A percentile compares a stretch with the other conserved stretches of the same genome.
These are phyloP conservation scores for Paramormyrops hopkinsi DNA, from an alignment of 2,797 vertebrate species.

Conservation along the genomic window DNA sequence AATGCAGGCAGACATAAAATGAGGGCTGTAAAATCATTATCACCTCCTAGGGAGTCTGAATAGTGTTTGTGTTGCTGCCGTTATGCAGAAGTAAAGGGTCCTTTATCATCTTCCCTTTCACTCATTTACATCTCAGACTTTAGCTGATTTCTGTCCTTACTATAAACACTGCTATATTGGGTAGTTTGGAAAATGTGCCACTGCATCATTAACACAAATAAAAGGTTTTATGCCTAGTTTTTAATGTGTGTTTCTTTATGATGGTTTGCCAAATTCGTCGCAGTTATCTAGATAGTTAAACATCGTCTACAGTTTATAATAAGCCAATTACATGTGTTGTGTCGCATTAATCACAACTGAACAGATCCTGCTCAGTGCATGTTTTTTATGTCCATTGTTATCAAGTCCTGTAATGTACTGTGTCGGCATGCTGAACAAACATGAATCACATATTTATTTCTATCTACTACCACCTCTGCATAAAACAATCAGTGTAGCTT, in stretches of 20 bases:
- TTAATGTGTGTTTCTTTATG: neutral
- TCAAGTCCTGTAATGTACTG: neutral
- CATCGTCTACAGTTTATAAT: neutral
- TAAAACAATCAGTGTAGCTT: neutral
- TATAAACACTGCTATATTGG: neutral
- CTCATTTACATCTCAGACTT: neutral
- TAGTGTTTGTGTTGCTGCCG: neutral
- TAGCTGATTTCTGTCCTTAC: neutral
- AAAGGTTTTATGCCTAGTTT: neutral
- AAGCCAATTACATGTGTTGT: neutral
- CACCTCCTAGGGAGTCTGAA: neutral
- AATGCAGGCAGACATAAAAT: slow-evolving; percentile 11
- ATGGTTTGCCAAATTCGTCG: neutral
- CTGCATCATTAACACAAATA: neutral
- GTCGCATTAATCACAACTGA: slow-evolving; percentile 3
- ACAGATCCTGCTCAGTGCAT: neutral
- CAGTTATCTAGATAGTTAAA: neutral
- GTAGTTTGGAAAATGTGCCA: neutral
- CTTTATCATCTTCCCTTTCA: slow-evolving; percentile 12
- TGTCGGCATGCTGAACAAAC: neutral
- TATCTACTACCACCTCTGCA: neutral
- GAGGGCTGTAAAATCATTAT: slow-evolving; percentile 6
- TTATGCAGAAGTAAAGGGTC: neutral
- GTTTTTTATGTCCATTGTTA: neutral
- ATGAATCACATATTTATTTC: neutral